Percentiles rank a stretch among this genome's conserved stretches.
These are phyloP conservation scores for Bellardia bayeri DNA, from an alignment of 2,888 invertebrate species.

Conservation along the genomic window DNA sequence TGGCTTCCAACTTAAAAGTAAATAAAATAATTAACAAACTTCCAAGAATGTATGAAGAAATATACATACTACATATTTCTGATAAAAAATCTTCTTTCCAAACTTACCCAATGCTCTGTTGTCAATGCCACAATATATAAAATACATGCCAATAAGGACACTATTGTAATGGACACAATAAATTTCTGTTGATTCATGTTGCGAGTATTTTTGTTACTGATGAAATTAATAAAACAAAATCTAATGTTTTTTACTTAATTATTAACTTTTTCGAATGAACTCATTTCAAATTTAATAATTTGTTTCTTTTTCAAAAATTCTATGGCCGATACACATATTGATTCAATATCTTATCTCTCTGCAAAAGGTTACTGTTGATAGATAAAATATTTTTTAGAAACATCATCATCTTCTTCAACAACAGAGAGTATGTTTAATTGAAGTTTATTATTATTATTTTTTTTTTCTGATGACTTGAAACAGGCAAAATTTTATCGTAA, in stretches of 20 bases:
- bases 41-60: neutral
- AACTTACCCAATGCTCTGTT: slow-evolving; percentile 77
- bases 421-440: neutral
- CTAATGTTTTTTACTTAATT: slow-evolving; percentile 7
- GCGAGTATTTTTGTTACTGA: neutral
- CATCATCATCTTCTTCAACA: slow-evolving; percentile 23
- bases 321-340: slow-evolving; percentile 37
- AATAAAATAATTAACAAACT: neutral
- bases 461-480: neutral
- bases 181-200: slow-evolving; percentile 74
- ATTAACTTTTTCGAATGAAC: slow-evolving; percentile 38
- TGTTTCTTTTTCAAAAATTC: slow-evolving; percentile 6
- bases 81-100: neutral
- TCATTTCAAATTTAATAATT: slow-evolving; percentile 1
- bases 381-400: slow-evolving; percentile 56
- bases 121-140: slow-evolving; percentile 74
- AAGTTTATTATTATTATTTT: too few species aligned
- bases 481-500: neutral
- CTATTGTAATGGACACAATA: slow-evolving; percentile 73
- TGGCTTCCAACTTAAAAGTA: slow-evolving; percentile 73
- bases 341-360: slow-evolving; percentile 67
- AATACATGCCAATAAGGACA: slow-evolving; percentile 74
- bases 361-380: slow-evolving; percentile 38
- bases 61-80: neutral
- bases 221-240: neutral